A percentile compares a stretch with the other conserved stretches of the same genome.
These are phyloP conservation scores for Turritopsis dohrnii DNA, from an alignment of 30 jellyfish, hydroid and myxozoan genomes.

Conservation along the genomic window DNA sequence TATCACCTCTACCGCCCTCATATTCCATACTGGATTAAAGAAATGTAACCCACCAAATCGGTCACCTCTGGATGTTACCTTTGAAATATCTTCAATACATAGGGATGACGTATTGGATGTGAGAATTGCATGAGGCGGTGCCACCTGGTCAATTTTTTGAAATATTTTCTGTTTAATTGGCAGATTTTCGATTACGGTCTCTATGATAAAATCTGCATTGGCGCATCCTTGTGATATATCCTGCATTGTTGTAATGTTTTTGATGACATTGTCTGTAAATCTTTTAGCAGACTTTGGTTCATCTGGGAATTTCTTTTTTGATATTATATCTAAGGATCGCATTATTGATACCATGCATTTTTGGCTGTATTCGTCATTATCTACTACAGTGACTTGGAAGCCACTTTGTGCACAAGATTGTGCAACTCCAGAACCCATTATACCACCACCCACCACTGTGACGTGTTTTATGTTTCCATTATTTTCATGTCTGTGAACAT, in stretches of 20 bases:
- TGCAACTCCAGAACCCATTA: conserved; percentile 92
- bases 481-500: neutral
- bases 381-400: conserved; percentile 71
- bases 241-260: conserved; percentile 59
- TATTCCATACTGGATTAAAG: conserved; percentile 71
- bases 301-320: conserved; percentile 67
- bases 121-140: conserved; percentile 60
- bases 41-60: conserved; percentile 78
- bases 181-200: conserved; percentile 64
- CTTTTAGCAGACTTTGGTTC: conserved; percentile 82
- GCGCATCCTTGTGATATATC: conserved; percentile 53
- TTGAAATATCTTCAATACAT: conserved; percentile 47
- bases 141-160: conserved; percentile 57
- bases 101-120: conserved; percentile 78
- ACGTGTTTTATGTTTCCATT: conserved; percentile 33
- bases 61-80: conserved; percentile 51
- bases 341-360: conserved; percentile 61
- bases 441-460: conserved; percentile 86
- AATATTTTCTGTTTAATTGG: conserved; percentile 45
- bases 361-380: conserved; percentile 47
- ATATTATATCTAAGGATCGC: conserved; percentile 44
- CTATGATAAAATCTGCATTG: conserved; percentile 77
- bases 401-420: conserved; percentile 69
- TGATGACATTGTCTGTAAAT: conserved; percentile 53
- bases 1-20: conserved; percentile 74